Evolutionary conservation across 2,113 vertebrate species (phyloP), one percentile per base, ranked within the genome.

Genomic region (Tachycineta bicolor): DNA sequence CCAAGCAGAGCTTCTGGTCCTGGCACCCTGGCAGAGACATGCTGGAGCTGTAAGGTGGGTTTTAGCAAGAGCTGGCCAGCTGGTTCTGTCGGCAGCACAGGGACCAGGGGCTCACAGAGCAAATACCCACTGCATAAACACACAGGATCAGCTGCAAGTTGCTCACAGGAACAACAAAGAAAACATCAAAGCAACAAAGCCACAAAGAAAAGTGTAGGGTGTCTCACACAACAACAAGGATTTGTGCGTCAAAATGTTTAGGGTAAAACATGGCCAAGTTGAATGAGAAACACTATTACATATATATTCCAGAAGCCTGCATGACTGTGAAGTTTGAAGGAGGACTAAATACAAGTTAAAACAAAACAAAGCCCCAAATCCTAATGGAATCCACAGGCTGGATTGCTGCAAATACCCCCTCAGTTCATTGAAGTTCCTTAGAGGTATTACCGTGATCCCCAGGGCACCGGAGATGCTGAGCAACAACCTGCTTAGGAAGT

Each of bases 291-390:
- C 43, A 43, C n/a, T 82, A 31, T 82, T 87, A 87, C n/a, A 49
- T 50, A 71, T 15, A 25, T 2, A 4, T 85, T 92, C 55, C 82
- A 86, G 76, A 90, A 88, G 46, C 34, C 33, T 80, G 34, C 83
- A 65, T 70, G 34, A 86, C 68, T 85, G 71, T 46, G 29, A 86
- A 83, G 46, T 62, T 74, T 80, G 63, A 39, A 88, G 44, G 43
- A 77, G 33, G 43, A 88, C 60, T 91, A 93, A 95, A 89, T 67
- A 82, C 23, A 50, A 92, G 14, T 31, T n/a, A 86, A 88, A 93
- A 93, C 39, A 87, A 63, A 74, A 37, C 17, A 85, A 88, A 85
- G 11, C 16, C 21, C 22, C 50, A 86, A 58, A 80, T 77, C 34
- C 34, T 83, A n/a, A 53, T 11, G 60, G 41, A 89, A 83, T 67